Evolutionary conservation across 2,113 vertebrate species (phyloP).

Genomic region (Danionella cerebrum): DNA sequence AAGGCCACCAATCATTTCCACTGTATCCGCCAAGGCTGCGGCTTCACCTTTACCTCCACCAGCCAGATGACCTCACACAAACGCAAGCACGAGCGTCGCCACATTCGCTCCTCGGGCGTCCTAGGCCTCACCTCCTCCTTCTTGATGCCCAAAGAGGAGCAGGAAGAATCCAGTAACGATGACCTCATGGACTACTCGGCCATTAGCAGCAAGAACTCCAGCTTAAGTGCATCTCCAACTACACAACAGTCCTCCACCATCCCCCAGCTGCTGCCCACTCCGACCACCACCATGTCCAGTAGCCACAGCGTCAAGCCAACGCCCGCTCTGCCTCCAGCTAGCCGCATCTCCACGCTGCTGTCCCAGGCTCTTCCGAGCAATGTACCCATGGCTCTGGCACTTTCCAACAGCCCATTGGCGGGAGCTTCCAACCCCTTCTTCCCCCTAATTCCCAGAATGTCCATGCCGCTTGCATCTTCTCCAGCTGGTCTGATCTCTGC

Average conservation of each 20-base stretch:
- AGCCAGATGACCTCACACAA: constrained; percentile 99
- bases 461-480: constrained; percentile 71
- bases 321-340: constrained; percentile 60
- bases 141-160: constrained; percentile 85
- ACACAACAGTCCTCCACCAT: constrained; percentile 82
- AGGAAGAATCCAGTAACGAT: constrained; percentile 94
- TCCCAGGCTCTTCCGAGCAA: constrained; percentile 85
- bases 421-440: constrained; percentile 74
- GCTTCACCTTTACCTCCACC: constrained; percentile 99
- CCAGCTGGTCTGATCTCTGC: constrained; percentile 71
- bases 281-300: constrained; percentile 63
- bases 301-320: constrained; percentile 67
- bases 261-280: constrained; percentile 68
- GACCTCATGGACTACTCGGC: constrained; percentile 95
- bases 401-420: constrained; percentile 74
- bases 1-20: constrained; percentile 99
- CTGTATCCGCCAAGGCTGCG: constrained; percentile 94
- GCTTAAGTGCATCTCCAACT: constrained; percentile 96
- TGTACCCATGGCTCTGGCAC: constrained; percentile 82
- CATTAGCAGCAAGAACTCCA: constrained; percentile 98
- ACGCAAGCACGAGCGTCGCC: constrained; percentile 93
- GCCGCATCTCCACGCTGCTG: constrained; percentile 83
- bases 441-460: constrained; percentile 78
- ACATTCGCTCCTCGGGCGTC: constrained; percentile 83
- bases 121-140: constrained; percentile 80